Conservation (phyloP, 2,113 vertebrate genomes). For the Motacilla alba region DNA sequence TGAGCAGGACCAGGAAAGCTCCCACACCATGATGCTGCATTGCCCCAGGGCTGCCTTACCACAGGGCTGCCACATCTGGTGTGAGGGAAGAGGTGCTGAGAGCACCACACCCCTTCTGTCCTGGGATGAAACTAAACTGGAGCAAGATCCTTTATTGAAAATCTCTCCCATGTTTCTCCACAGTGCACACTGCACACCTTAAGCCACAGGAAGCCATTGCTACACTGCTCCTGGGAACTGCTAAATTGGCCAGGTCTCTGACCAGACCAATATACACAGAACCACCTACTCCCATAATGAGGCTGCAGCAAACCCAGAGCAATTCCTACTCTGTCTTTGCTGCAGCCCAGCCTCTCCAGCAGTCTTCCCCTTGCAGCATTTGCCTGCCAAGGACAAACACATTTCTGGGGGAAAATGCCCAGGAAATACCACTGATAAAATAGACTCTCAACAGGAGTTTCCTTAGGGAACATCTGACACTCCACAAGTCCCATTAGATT, state of each 20-base stretch:
- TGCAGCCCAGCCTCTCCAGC: background rate
- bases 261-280: background rate
- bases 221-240: background rate
- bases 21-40: fast-evolving
- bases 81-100: background rate
- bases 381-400: background rate
- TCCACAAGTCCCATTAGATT: background rate
- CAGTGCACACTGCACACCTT: background rate
- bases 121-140: background rate
- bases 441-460: background rate
- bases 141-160: background rate
- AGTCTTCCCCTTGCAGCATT: background rate
- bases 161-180: background rate
- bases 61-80: fast-evolving
- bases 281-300: background rate
- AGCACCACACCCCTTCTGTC: background rate
- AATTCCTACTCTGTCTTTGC: background rate
- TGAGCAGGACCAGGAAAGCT: background rate
- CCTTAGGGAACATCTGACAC: background rate
- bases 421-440: background rate
- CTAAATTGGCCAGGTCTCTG: background rate
- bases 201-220: background rate
- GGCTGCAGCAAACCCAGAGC: background rate
- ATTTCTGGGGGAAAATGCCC: background rate
- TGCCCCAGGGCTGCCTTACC: background rate